Conservation (phyloP, 2,113 vertebrate genomes). For the Oceanites oceanicus region DNA sequence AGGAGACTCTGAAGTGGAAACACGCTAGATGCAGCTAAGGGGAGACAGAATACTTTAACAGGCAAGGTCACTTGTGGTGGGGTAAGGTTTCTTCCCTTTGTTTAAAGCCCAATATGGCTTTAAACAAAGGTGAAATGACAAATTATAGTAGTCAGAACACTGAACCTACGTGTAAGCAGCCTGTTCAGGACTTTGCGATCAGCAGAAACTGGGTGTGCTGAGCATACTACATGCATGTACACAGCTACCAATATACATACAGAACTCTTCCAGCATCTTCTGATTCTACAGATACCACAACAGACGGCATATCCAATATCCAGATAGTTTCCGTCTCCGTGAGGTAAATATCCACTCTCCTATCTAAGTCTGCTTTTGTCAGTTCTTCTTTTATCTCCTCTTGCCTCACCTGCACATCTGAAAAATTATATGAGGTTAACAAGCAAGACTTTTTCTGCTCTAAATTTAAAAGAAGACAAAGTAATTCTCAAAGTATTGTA, state of each 20-base stretch:
- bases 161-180: not conserved
- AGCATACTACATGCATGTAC: not conserved
- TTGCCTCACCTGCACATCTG: slow-evolving; percentile 70
- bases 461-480: not conserved
- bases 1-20: not conserved
- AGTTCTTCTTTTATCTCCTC: slow-evolving; percentile 56
- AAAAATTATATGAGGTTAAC: not conserved
- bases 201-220: not conserved
- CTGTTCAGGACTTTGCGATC: not conserved
- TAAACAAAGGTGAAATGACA: not conserved
- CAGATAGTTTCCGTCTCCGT: slow-evolving; percentile 80
- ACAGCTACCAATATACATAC: slow-evolving; percentile 62
- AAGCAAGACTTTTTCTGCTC: not conserved
- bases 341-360: slow-evolving; percentile 71
- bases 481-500: not conserved
- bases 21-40: not conserved
- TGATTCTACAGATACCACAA: slow-evolving; percentile 74
- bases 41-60: not conserved
- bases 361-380: slow-evolving; percentile 76
- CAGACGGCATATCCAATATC: slow-evolving; percentile 78
- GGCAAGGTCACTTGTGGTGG: not conserved
- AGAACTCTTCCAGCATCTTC: slow-evolving; percentile 72
- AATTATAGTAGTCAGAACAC: not conserved
- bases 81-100: not conserved
- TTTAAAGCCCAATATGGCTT: not conserved